These are phyloP conservation scores for Bombus consobrinus DNA, from an alignment of 1,140 invertebrate genomes.

Conservation along the genomic window DNA sequence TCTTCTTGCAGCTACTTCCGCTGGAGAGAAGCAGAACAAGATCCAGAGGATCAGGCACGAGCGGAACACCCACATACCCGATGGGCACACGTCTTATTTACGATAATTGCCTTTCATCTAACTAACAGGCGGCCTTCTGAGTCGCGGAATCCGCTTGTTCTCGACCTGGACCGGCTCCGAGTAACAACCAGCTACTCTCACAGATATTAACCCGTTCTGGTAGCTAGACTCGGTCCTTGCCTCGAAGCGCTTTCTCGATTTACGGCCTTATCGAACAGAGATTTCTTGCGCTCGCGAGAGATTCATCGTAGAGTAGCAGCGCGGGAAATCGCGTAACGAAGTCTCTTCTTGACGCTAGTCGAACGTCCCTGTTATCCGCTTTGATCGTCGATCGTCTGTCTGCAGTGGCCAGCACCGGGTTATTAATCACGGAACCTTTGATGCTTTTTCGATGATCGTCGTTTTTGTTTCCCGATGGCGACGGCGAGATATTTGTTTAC, in stretches of 20 bases:
- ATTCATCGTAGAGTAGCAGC: constrained; percentile 39
- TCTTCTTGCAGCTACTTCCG: constrained; percentile 4
- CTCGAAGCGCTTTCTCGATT: constrained; percentile 47
- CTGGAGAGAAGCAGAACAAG: background rate
- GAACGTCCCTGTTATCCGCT: constrained; percentile 23
- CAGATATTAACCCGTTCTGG: constrained; percentile 59
- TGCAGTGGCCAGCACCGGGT: background rate
- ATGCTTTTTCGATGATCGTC: background rate
- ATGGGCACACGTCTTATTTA: constrained; percentile 58
- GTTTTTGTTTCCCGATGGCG: background rate
- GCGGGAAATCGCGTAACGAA: constrained; percentile 31
- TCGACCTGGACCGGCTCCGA: background rate
- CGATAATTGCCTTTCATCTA: constrained; percentile 58
- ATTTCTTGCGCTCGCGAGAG: constrained; percentile 46
- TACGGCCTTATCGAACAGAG: constrained; percentile 49
- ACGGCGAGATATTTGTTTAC: background rate
- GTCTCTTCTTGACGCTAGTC: background rate
- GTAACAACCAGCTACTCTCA: background rate
- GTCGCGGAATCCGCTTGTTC: constrained; percentile 41
- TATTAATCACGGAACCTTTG: constrained; percentile 1
- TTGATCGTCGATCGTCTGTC: background rate
- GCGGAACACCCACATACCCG: constrained; percentile 37
- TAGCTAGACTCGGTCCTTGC: constrained; percentile 14
- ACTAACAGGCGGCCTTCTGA: constrained; percentile 47
- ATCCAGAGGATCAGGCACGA: background rate